Evolutionary conservation across 2,797 vertebrate species (phyloP), one percentile per base, ranked within the genome.

Genomic region (Acipenser ruthenus): DNA sequence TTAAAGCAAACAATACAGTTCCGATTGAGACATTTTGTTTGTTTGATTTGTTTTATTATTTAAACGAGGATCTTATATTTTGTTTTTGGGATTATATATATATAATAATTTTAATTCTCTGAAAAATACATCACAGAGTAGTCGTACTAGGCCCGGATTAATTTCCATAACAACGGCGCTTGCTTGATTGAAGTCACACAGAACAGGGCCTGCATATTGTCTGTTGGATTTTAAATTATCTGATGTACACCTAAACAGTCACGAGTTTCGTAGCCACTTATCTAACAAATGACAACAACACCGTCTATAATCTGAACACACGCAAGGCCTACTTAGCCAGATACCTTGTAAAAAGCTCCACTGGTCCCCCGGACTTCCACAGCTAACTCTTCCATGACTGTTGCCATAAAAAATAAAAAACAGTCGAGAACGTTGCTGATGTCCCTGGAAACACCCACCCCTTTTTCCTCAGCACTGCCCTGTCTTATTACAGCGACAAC

Each of bases 321-420:
- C 13, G 72, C 12, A 69, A 66, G 77, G 73, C 74, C 79, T 72
- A 66, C 68, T 72, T 65, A 51, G 59, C 69, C 66, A 65, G 69
- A 79, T 85, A 96, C 95, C 95, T 96, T 96, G 78, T 97, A 98
- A 84, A 96, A 98, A 81, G 95, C 95, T 72, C 95, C 95, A 70
- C 94, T 96, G 65, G 92, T 91, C 68, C 94, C 94, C 74, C 94
- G 87, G 77, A 96, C 94, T 84, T 97, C 94, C 88, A 96, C 94
- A 75, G 92, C 88, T 72, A 95, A 89, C 83, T 97, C 94, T 82
- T 96, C 94, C 94, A 95, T 96, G 84, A 85, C 84, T 82, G 79
- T 74, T 79, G 83, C 82, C 51, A 65, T 51, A 61, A 65, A 49
- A 60, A 55, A 63, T 67, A n/a, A 50, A 71, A 64, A 60, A 49